phyloP scores from a whole-genome alignment of 1,140 invertebrate genomes.

The Lamellibrachia luymesi region DNA sequence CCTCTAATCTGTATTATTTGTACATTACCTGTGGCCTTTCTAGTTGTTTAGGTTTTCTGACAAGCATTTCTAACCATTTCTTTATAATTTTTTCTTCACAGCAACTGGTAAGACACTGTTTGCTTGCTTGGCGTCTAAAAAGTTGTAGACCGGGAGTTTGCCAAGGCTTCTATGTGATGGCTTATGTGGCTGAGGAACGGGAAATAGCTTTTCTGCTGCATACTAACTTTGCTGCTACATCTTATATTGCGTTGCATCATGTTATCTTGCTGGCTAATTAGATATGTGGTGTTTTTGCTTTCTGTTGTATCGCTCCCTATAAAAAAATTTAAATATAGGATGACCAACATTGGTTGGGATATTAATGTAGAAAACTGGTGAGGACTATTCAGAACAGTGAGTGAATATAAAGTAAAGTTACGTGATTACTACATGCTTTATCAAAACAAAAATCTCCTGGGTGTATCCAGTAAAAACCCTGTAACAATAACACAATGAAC shows the following conservation, averaged over 20 bases:
- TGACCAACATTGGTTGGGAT: no score
- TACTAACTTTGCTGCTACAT: background rate
- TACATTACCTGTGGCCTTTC: background rate
- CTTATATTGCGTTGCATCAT: background rate
- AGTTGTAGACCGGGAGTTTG: background rate
- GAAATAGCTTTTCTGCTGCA: background rate
- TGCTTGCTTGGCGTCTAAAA: background rate
- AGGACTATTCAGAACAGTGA: no score
- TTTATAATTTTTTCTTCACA: slow-evolving; percentile 20
- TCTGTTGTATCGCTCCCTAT: no score
- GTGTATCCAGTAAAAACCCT: no score
- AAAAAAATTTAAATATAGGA: no score
- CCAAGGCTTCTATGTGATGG: background rate
- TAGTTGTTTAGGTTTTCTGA: slow-evolving; percentile 1
- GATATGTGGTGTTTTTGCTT: background rate
- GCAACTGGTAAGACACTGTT: background rate
- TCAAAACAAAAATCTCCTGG: no score
- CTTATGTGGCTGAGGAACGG: background rate
- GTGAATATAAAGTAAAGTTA: no score
- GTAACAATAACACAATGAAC: no score
- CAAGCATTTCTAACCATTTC: slow-evolving; percentile 16
- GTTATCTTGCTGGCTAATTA: background rate
- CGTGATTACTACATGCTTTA: no score
- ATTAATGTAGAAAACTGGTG: no score
- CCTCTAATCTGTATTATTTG: background rate